Evolutionary conservation across 2,888 invertebrate species (phyloP).

Genomic region (Drosophila anomelani): DNA sequence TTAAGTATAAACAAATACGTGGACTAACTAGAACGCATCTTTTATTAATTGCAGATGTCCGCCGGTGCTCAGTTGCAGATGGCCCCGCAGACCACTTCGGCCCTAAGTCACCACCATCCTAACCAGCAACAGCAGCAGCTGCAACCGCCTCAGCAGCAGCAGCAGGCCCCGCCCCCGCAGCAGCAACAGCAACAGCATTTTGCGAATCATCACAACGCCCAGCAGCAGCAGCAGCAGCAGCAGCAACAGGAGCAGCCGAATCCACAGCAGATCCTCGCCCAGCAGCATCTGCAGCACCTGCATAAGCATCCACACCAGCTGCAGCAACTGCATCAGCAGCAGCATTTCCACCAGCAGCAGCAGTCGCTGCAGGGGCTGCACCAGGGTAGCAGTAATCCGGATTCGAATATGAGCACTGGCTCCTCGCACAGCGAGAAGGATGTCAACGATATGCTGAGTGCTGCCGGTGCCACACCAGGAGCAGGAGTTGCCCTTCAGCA

Average conservation of each 20-base stretch:
- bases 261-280: slow-evolving; percentile 54
- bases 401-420: slow-evolving; percentile 99
- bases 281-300: slow-evolving; percentile 57
- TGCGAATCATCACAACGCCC: slow-evolving; percentile 70
- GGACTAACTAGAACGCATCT: not conserved
- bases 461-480: slow-evolving; percentile 44
- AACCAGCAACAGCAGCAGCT: slow-evolving; percentile 77
- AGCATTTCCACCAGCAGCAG: slow-evolving; percentile 62
- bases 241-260: slow-evolving; percentile 60
- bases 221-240: slow-evolving; percentile 47
- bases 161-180: slow-evolving; percentile 53
- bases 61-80: slow-evolving; percentile 98
- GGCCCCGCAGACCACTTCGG: slow-evolving; percentile 95
- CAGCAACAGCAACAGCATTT: slow-evolving; percentile 62
- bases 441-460: slow-evolving; percentile 82
- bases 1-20: not conserved
- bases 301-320: slow-evolving; percentile 66
- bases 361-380: slow-evolving; percentile 62
- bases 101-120: slow-evolving; percentile 84
- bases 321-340: slow-evolving; percentile 59
- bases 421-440: slow-evolving; percentile 98
- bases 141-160: slow-evolving; percentile 42
- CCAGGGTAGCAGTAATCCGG: slow-evolving; percentile 90
- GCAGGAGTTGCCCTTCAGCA: slow-evolving; percentile 35
- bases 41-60: slow-evolving; percentile 90